A percentile compares a stretch with the other conserved stretches of the same genome.
Evolutionary conservation across 2,113 vertebrate genomes (phyloP).

Genomic region (Rissa tridactyla): DNA sequence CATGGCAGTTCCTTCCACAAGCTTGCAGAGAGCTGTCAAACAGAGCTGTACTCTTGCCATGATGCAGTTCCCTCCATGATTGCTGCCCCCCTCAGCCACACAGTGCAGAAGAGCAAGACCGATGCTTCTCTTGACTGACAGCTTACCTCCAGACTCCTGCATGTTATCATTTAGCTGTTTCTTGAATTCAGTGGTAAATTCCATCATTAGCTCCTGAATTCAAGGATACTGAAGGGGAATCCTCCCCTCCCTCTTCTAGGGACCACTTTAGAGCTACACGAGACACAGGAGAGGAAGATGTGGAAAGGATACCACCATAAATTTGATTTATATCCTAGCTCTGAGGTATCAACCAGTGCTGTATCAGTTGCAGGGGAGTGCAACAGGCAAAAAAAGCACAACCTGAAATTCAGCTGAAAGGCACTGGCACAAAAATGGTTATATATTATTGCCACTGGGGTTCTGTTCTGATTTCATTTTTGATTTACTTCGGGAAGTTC

Average conservation of each 20-base stretch:
- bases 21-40: neutral
- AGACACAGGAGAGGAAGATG: neutral
- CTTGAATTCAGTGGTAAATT: neutral
- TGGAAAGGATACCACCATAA: neutral
- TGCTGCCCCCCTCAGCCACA: neutral
- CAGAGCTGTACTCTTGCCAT: neutral
- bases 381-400: neutral
- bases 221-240: neutral
- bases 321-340: neutral
- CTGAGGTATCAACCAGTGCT: neutral
- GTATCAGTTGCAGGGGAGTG: neutral
- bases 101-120: neutral
- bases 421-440: neutral
- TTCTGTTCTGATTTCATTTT: neutral
- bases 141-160: neutral
- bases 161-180: rapidly evolving
- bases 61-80: neutral
- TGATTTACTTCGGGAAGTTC: neutral
- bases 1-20: neutral
- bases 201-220: neutral
- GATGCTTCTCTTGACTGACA: neutral
- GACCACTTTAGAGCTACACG: neutral
- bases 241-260: neutral
- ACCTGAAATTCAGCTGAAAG: neutral
- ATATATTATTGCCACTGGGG: neutral